A percentile compares a stretch with the other conserved stretches of the same genome.
phyloP scores from a whole-genome alignment of 2,888 invertebrate genomes.

The Brachynemurus nebulosus region DNA sequence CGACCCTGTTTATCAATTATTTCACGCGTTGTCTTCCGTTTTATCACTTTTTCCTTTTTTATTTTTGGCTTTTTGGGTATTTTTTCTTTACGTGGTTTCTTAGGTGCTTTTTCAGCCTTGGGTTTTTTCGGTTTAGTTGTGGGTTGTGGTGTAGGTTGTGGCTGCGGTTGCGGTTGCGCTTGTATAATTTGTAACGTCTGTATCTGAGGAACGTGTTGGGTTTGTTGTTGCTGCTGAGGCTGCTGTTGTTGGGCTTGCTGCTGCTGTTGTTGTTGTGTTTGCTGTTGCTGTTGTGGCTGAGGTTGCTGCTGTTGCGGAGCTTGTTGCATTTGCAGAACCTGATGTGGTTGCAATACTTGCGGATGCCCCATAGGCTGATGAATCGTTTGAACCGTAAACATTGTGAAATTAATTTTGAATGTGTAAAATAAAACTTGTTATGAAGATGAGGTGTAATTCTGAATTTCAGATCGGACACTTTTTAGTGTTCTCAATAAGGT shows the following conservation, averaged over 20 bases:
- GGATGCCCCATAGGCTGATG: background rate
- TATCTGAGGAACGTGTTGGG: background rate
- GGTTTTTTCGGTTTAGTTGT: background rate
- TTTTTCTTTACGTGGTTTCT: slow-evolving; percentile 7
- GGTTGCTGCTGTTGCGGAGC: background rate
- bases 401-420: slow-evolving; percentile 3
- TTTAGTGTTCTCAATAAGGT: no score
- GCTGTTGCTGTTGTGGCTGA: background rate
- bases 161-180: slow-evolving; percentile 1
- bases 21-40: slow-evolving; percentile 7
- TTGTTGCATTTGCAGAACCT: slow-evolving; percentile 1
- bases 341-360: slow-evolving; percentile 1
- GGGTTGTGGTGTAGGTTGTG: background rate
- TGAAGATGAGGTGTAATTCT: no score
- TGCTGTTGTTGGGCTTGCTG: background rate
- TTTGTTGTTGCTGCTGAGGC: background rate
- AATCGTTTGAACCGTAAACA: slow-evolving; percentile 1
- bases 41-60: slow-evolving; percentile 7
- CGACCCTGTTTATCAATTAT: slow-evolving; percentile 9
- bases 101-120: slow-evolving; percentile 3
- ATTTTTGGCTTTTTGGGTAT: slow-evolving; percentile 4
- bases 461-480: no score
- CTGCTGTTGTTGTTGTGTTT: background rate
- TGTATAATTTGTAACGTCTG: background rate
- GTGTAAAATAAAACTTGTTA: no score